Conservation (phyloP, 2,888 invertebrate species). For the Temnothorax unifasciatus region DNA sequence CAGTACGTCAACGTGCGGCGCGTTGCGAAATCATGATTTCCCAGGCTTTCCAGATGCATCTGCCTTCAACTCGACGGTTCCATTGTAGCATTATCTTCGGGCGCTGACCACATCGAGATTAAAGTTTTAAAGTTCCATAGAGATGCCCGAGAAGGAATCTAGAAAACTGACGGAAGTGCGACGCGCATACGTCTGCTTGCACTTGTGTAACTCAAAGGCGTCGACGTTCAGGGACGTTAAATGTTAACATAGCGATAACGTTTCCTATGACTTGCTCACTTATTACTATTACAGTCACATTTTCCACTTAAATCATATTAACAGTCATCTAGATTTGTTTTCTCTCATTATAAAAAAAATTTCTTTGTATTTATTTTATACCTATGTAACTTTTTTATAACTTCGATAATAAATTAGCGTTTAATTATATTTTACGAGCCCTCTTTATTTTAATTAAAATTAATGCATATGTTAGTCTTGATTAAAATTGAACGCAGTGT, state of each 20-base stretch:
- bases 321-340: not conserved
- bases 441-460: not conserved
- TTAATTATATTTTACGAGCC: not conserved
- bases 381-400: not conserved
- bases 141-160: constrained; percentile 60
- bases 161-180: constrained; percentile 67
- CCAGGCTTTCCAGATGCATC: constrained; percentile 61
- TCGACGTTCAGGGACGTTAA: constrained; percentile 52
- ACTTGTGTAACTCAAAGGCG: constrained; percentile 59
- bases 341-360: not conserved
- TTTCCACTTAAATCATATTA: constrained; percentile 44
- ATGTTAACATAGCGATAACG: constrained; percentile 2
- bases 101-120: constrained; percentile 80
- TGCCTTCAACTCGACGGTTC: constrained; percentile 67
- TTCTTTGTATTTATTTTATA: not conserved
- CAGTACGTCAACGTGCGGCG: constrained; percentile 65
- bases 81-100: constrained; percentile 81
- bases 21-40: constrained; percentile 71
- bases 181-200: constrained; percentile 59
- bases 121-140: constrained; percentile 80
- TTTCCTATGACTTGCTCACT: constrained; percentile 26
- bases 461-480: too few relatives aligned
- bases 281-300: not conserved
- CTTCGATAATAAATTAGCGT: not conserved
- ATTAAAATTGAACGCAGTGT: not conserved